Evolutionary conservation across 2,113 vertebrate species (phyloP).

Genomic region (Smithornis capensis): DNA sequence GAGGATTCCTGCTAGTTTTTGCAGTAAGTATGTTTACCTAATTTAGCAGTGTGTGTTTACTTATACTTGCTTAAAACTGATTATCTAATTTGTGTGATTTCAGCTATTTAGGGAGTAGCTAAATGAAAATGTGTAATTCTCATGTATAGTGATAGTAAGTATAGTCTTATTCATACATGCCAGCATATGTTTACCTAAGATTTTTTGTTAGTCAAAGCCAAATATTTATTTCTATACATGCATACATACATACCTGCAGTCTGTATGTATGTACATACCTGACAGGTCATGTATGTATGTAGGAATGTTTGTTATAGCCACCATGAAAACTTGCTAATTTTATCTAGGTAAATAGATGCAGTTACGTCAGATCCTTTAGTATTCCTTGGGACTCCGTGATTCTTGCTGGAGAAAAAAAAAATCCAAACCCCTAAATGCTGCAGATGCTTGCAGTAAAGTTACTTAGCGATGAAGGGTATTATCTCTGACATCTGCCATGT

Average conservation of each 20-base stretch:
- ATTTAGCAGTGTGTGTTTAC: constrained; percentile 65
- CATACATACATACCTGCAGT: neutral
- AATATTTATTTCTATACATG: neutral
- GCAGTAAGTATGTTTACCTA: constrained; percentile 69
- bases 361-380: constrained; percentile 36
- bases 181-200: constrained; percentile 60
- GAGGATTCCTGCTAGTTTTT: constrained; percentile 62
- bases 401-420: neutral
- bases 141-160: constrained; percentile 51
- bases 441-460: constrained; percentile 29
- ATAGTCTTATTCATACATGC: constrained; percentile 45
- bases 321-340: constrained; percentile 4
- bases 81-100: constrained; percentile 61
- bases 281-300: no score
- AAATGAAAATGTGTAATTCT: constrained; percentile 49
- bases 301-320: neutral
- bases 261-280: neutral
- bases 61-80: constrained; percentile 38
- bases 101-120: constrained; percentile 31
- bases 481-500: neutral
- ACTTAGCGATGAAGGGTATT: constrained; percentile 19
- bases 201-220: constrained; percentile 26
- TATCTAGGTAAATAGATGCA: neutral
- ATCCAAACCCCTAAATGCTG: neutral
- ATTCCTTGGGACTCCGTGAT: constrained; percentile 23